phyloP scores from a whole-genome alignment of 2,888 invertebrate species.

The Cephus spinipes region DNA sequence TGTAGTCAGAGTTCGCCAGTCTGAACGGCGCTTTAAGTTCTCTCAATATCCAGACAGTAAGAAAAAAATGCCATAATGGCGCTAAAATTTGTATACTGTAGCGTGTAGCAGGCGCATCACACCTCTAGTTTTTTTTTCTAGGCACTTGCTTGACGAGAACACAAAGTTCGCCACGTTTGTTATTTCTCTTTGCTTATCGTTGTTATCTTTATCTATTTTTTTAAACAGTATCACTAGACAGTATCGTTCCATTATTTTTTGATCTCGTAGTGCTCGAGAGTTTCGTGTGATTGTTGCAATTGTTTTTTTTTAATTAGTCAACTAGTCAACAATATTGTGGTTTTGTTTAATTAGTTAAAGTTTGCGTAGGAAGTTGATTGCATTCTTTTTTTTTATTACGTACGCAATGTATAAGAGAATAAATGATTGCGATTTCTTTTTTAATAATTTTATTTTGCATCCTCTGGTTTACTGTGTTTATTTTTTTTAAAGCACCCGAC shows the following conservation, averaged over 20 bases:
- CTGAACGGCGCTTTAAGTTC: conserved; percentile 65
- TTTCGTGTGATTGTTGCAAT: conserved; percentile 13
- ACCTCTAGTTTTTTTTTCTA: conserved; percentile 10
- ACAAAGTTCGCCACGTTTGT: conserved; percentile 21
- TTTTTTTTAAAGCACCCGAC: conserved; percentile 30
- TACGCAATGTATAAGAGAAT: conserved; percentile 11
- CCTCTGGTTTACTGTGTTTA: conserved; percentile 41
- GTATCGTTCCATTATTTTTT: not conserved
- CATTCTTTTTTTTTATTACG: conserved; percentile 24
- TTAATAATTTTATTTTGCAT: conserved; percentile 30
- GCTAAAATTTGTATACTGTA: conserved; percentile 31
- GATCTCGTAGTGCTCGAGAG: conserved; percentile 12
- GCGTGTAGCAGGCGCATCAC: conserved; percentile 16
- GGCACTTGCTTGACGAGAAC: conserved; percentile 16
- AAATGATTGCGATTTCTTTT: not conserved
- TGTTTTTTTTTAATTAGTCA: conserved; percentile 9
- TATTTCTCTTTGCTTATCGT: conserved; percentile 12
- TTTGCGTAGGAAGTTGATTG: conserved; percentile 23
- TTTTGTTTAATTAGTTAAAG: conserved; percentile 19
- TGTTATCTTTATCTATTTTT: not conserved
- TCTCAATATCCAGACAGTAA: conserved; percentile 65
- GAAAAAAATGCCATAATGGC: conserved; percentile 41
- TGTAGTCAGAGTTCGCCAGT: conserved; percentile 65
- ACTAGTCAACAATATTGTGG: conserved; percentile 16
- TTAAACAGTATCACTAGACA: not conserved